Conservation (phyloP, 2,113 vertebrate genomes). For the Chionodraco myersi region DNA sequence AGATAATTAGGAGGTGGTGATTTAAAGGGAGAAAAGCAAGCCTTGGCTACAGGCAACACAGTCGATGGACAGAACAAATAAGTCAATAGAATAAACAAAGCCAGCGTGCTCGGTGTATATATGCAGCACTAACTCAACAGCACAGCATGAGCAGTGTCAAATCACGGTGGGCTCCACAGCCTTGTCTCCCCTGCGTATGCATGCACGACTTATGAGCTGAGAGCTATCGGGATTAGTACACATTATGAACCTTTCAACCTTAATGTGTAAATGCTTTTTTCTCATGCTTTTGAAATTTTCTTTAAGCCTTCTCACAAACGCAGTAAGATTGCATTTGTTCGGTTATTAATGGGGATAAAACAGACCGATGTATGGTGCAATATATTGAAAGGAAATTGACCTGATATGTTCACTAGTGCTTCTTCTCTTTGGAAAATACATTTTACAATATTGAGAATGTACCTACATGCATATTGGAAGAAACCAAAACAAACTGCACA, state of each 20-base stretch:
- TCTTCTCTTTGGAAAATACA: constrained; percentile 40
- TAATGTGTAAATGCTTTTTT: constrained; percentile 46
- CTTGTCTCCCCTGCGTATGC: constrained; percentile 50
- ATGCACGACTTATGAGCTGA: constrained; percentile 58
- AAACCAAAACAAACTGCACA: constrained; percentile 71
- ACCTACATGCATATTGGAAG: constrained; percentile 51
- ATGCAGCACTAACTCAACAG: constrained; percentile 71
- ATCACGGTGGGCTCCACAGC: constrained; percentile 59
- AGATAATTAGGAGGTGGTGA: constrained; percentile 87
- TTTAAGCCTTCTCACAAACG: constrained; percentile 31
- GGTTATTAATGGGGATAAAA: constrained; percentile 26
- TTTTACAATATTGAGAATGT: constrained; percentile 48
- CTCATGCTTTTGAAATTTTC: constrained; percentile 30
- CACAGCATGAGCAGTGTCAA: constrained; percentile 66
- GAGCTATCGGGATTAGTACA: constrained; percentile 42
- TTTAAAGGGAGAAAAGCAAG: constrained; percentile 82
- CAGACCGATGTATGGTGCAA: not conserved
- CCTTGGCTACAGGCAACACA: constrained; percentile 78
- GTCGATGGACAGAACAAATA: constrained; percentile 85
- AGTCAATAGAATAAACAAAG: constrained; percentile 87
- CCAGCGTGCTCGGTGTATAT: constrained; percentile 80
- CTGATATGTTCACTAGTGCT: constrained; percentile 22
- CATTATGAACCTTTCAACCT: constrained; percentile 63
- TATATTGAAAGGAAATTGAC: constrained; percentile 25
- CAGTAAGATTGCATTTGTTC: constrained; percentile 21